Evolutionary conservation across 2,113 vertebrate genomes (phyloP).

Genomic region (Podarcis raffonei): DNA sequence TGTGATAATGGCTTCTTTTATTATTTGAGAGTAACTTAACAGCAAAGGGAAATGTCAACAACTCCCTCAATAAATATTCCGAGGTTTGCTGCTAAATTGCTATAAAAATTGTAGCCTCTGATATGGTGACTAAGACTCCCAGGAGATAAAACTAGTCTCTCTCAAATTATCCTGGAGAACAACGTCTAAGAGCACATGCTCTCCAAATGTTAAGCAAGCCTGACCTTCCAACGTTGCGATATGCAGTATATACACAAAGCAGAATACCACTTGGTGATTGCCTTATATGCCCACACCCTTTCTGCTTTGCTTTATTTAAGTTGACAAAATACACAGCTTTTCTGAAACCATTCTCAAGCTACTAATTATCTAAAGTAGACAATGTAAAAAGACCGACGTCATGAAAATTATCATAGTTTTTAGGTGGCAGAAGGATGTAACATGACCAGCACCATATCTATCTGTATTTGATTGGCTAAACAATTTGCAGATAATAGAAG

Average conservation of each 20-base stretch:
- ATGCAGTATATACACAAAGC: not conserved
- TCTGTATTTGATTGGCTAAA: not conserved
- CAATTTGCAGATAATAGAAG: not conserved
- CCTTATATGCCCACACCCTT: not conserved
- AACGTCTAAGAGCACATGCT: no score
- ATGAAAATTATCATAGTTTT: not conserved
- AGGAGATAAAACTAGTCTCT: no score
- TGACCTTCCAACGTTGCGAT: not conserved
- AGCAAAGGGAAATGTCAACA: not conserved
- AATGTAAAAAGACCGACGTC: not conserved
- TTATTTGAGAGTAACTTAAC: no score
- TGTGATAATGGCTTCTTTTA: no score
- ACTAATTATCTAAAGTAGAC: not conserved
- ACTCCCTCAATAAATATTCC: not conserved
- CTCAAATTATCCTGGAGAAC: no score
- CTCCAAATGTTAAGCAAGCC: not conserved
- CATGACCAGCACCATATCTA: not conserved
- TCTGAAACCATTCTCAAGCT: fast-evolving
- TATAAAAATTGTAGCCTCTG: not conserved
- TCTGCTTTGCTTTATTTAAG: not conserved
- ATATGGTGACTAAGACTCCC: not conserved
- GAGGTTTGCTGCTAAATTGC: not conserved
- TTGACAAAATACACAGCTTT: not conserved
- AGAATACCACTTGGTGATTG: not conserved
- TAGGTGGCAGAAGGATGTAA: not conserved